A percentile compares a stretch with the other conserved stretches of the same genome.
These are phyloP conservation scores for Gobius niger DNA, from an alignment of 2,113 vertebrate species.

Conservation along the genomic window DNA sequence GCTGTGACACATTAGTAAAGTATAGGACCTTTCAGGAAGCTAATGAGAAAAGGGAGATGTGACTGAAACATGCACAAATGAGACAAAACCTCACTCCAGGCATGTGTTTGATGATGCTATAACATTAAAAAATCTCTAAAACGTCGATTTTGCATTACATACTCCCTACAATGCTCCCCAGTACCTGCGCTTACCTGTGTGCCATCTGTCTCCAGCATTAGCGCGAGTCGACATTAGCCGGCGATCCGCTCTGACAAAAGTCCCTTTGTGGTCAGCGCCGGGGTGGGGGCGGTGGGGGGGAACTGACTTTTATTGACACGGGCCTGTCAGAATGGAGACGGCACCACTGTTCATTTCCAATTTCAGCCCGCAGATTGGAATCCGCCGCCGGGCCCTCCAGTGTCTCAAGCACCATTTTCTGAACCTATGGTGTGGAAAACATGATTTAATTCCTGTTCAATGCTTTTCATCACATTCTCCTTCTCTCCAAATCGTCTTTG, in stretches of 20 bases:
- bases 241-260: conserved; percentile 44
- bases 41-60: too few species aligned
- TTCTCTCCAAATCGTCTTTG: conserved; percentile 67
- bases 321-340: conserved; percentile 72
- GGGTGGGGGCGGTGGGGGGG: conserved; percentile 60
- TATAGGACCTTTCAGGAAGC: too few species aligned
- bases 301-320: conserved; percentile 75
- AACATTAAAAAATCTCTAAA: too few species aligned
- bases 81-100: too few species aligned
- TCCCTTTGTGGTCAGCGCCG: conserved; percentile 66
- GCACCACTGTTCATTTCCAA: conserved; percentile 73
- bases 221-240: conserved; percentile 18
- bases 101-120: too few species aligned
- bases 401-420: conserved; percentile 76
- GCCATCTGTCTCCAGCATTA: conserved; percentile 39
- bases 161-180: background rate
- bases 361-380: conserved; percentile 75
- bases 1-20: too few species aligned
- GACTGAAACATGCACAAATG: too few species aligned
- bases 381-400: conserved; percentile 63
- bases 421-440: conserved; percentile 77
- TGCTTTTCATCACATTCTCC: conserved; percentile 73
- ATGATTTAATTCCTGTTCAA: conserved; percentile 78
- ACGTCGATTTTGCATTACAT: too few species aligned
- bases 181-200: conserved; percentile 30